Evolutionary conservation across 2,797 vertebrate genomes (phyloP).

Genomic region (Centropyge bicolor): DNA sequence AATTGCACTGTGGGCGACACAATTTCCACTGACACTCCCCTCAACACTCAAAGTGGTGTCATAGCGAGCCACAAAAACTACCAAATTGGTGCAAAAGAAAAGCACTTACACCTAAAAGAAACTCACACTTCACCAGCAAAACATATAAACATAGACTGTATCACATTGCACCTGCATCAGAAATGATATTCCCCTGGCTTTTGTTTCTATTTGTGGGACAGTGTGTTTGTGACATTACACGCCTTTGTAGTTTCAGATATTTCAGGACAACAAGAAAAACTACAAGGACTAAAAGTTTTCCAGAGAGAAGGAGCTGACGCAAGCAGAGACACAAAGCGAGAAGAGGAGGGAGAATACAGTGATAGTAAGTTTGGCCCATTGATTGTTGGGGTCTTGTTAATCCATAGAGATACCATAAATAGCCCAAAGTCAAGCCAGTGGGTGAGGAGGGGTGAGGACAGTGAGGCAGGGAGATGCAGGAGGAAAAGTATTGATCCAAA

Average conservation of each 20-base stretch:
- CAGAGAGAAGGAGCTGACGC: constrained; percentile 68
- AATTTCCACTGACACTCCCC: constrained; percentile 29
- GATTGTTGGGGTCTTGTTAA: constrained; percentile 76
- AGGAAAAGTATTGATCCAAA: constrained; percentile 77
- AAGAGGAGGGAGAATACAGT: constrained; percentile 42
- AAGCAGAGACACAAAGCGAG: constrained; percentile 62
- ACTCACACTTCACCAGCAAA: constrained; percentile 10
- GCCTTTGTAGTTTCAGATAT: constrained; percentile 15
- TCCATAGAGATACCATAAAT: constrained; percentile 79
- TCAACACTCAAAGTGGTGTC: background rate
- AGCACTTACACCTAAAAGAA: background rate
- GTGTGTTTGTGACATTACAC: constrained; percentile 26
- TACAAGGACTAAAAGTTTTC: constrained; percentile 64
- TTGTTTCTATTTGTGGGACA: constrained; percentile 41
- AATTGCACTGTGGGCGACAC: constrained; percentile 17
- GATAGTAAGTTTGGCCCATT: constrained; percentile 73
- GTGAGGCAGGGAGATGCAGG: constrained; percentile 65
- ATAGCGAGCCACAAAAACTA: constrained; percentile 5
- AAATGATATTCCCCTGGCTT: constrained; percentile 21
- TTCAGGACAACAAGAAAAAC: constrained; percentile 53
- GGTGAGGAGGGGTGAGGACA: constrained; percentile 62
- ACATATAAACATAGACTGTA: background rate
- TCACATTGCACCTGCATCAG: constrained; percentile 21
- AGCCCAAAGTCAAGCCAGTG: constrained; percentile 76
- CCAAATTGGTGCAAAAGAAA: constrained; percentile 6